A percentile compares a stretch with the other conserved stretches of the same genome.
phyloP scores from a whole-genome alignment of 2,797 vertebrate genomes.

The Enoplosus armatus region DNA sequence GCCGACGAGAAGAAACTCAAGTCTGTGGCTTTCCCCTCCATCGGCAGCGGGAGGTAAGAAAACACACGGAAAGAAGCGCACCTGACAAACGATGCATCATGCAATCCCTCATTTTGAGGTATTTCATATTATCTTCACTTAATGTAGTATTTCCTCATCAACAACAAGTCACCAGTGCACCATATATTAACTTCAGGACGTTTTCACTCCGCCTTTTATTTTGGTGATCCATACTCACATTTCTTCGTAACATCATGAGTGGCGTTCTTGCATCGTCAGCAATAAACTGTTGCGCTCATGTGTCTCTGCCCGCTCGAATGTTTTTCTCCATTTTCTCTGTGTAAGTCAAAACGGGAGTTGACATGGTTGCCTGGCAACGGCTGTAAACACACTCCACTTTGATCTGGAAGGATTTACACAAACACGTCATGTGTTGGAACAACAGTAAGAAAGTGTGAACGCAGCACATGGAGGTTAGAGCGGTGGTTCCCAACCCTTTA shows the following conservation, averaged over 20 bases:
- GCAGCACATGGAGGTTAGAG: neutral
- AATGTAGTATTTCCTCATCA: neutral
- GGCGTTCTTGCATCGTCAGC: neutral
- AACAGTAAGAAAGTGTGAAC: neutral
- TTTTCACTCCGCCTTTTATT: neutral
- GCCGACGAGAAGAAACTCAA: conserved; percentile 99
- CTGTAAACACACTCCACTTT: conserved; percentile 13
- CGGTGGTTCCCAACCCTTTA: neutral
- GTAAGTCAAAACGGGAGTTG: conserved; percentile 12
- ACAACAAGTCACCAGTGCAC: neutral
- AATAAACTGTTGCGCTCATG: neutral
- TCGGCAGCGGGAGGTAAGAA: conserved; percentile 94
- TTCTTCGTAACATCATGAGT: neutral
- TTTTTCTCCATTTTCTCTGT: neutral
- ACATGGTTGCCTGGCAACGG: conserved; percentile 10
- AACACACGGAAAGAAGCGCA: neutral
- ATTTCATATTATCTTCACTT: neutral
- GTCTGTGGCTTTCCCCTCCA: conserved; percentile 97
- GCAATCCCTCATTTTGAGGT: neutral
- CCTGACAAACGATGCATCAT: neutral
- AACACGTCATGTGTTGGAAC: neutral
- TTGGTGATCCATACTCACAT: neutral
- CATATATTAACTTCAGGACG: neutral
- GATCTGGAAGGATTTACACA: neutral
- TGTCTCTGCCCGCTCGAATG: neutral